phyloP scores from a whole-genome alignment of 2,888 invertebrate species.

The Ormia ochracea region DNA sequence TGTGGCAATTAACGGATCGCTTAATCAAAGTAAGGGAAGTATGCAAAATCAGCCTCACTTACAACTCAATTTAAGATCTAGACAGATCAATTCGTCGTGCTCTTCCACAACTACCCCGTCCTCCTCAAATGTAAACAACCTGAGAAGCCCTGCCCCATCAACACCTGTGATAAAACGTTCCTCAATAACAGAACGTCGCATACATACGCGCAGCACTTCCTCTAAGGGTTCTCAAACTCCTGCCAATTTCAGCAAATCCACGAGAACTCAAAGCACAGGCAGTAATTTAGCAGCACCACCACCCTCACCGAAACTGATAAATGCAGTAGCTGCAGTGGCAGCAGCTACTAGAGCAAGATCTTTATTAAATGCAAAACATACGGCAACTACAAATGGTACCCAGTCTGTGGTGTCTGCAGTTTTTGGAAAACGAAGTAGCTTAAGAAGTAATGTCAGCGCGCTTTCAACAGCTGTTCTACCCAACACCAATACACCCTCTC shows the following conservation, averaged over 20 bases:
- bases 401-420: constrained; percentile 60
- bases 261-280: constrained; percentile 67
- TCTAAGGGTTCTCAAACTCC: constrained; percentile 56
- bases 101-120: neutral
- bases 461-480: constrained; percentile 1
- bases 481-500: constrained; percentile 53
- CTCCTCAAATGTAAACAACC: neutral
- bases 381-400: constrained; percentile 41
- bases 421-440: constrained; percentile 67
- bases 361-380: constrained; percentile 58
- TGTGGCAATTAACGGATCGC: constrained; percentile 9
- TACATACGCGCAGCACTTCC: constrained; percentile 53
- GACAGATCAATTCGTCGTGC: neutral
- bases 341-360: constrained; percentile 64
- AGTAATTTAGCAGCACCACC: constrained; percentile 68
- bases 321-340: constrained; percentile 66
- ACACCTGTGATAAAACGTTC: constrained; percentile 61
- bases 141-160: constrained; percentile 25
- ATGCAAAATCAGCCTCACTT: constrained; percentile 23
- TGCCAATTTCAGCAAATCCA: constrained; percentile 67
- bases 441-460: constrained; percentile 43
- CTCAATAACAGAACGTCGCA: constrained; percentile 59
- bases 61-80: constrained; percentile 51
- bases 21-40: constrained; percentile 17
- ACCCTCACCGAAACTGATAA: constrained; percentile 71